These are phyloP conservation scores for Zoanthus sansibaricus DNA, from an alignment of 92 coral and sea anemone genomes.

Conservation along the genomic window DNA sequence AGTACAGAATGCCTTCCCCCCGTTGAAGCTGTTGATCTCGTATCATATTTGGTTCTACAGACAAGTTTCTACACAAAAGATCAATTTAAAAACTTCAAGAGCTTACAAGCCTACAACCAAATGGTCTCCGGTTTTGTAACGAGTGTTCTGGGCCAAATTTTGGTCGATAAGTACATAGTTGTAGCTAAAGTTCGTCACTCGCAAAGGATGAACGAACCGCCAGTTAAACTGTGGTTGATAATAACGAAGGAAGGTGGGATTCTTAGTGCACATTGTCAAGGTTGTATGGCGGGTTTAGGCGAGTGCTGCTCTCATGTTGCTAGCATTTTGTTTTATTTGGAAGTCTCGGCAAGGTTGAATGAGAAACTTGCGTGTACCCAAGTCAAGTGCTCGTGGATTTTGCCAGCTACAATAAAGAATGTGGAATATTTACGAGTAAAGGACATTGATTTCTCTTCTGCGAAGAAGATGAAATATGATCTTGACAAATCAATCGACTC, in stretches of 20 bases:
- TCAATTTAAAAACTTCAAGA: constrained; percentile 62
- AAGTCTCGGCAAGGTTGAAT: constrained; percentile 55
- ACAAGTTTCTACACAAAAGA: constrained; percentile 70
- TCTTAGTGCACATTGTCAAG: constrained; percentile 57
- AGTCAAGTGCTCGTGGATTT: constrained; percentile 65
- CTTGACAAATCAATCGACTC: neutral
- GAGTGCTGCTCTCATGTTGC: neutral
- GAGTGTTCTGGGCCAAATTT: constrained; percentile 43
- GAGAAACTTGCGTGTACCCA: constrained; percentile 64
- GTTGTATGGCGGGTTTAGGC: constrained; percentile 38
- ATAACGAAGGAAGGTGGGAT: constrained; percentile 58
- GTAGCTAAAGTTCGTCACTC: constrained; percentile 63
- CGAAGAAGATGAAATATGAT: constrained; percentile 51
- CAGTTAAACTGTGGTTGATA: constrained; percentile 54
- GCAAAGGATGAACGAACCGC: constrained; percentile 69
- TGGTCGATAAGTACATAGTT: constrained; percentile 63
- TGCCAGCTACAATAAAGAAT: constrained; percentile 55
- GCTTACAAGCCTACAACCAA: constrained; percentile 68
- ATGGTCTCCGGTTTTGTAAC: constrained; percentile 67
- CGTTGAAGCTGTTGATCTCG: constrained; percentile 41
- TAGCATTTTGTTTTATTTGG: constrained; percentile 55
- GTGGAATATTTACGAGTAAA: constrained; percentile 55
- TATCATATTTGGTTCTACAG: constrained; percentile 55
- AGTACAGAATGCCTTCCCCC: constrained; percentile 45
- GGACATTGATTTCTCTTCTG: constrained; percentile 63